Conservation (phyloP, 1,140 invertebrate genomes). For the Scaptomyza graminum region DNA sequence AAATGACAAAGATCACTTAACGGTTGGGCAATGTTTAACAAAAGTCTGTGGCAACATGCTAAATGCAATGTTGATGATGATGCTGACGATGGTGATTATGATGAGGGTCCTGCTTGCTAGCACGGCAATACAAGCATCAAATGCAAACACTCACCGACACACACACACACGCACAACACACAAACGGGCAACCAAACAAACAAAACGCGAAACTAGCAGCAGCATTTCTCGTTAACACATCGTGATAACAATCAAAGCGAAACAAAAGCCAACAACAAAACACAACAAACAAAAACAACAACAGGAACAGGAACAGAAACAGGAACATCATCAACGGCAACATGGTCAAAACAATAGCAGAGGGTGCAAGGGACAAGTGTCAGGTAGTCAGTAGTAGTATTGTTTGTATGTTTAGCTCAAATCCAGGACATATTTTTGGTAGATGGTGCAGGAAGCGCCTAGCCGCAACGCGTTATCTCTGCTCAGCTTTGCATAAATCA, state of each 20-base stretch:
- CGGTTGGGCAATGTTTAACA: constrained; percentile 69
- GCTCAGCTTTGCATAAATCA: constrained; percentile 77
- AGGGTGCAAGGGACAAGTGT: neutral
- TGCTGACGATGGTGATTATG: constrained; percentile 39
- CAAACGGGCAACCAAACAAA: constrained; percentile 35
- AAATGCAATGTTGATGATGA: constrained; percentile 46
- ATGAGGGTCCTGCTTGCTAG: constrained; percentile 70
- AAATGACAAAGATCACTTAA: constrained; percentile 71
- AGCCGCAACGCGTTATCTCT: constrained; percentile 70
- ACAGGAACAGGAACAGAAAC: constrained; percentile 19
- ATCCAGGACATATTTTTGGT: neutral
- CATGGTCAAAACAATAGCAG: constrained; percentile 51
- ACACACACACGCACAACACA: constrained; percentile 4
- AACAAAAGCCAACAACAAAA: constrained; percentile 63
- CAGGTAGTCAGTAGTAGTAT: neutral
- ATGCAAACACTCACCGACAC: neutral
- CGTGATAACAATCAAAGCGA: constrained; percentile 69
- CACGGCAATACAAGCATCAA: constrained; percentile 51
- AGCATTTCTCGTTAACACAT: constrained; percentile 49
- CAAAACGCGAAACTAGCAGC: constrained; percentile 62
- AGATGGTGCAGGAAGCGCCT: constrained; percentile 33
- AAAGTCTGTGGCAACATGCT: constrained; percentile 51
- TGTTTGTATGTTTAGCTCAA: neutral
- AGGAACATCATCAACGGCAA: constrained; percentile 18
- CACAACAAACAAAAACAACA: constrained; percentile 18